Base-by-base conservation (phyloP, 2,888 invertebrate species). In the Sisyra terminalis region DNA sequence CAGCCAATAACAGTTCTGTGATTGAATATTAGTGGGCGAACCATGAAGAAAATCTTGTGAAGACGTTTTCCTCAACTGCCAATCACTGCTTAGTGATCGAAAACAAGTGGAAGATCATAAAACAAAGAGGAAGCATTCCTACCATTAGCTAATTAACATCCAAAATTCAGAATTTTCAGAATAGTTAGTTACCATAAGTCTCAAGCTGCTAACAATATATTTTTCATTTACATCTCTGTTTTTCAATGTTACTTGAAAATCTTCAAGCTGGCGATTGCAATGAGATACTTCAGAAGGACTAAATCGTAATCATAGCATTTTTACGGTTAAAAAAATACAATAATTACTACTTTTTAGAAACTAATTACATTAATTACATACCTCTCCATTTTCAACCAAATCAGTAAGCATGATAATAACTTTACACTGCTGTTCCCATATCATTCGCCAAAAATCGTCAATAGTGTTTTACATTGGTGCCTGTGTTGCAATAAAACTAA, bases 401-500 rank as follows among this genome's bases (percentile, higher is more conserved):
- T 87, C 86, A 0, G 90, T 92, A 29, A 92, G 69, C 87, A 92
- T 92, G 46, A 93, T 73, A 48, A 94, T 73, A 32, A 89, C 81
- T 52, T 86, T 75, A 10, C 78, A 75, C 60, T 92, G 87, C 59
- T 93, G 90, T 55, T 93, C 90, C 93, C 93, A 93, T 40, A 92
- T 74, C 93, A 94, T 92, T 35, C 87, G 72, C 93, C 93, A 94
- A 61, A 93, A 92, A 63, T 94, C 93, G 24, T 70, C 68, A 1
- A 88, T 78, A 0, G 92, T 93, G 49, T 77, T 75, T 44, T 81
- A 75, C 49, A 92, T 65, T 0, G 93, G 93, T 8, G 87, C 92
- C 63, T 94, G 93, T 52, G 87, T 85, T 13, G 89, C 88, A 29
- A 94, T 89, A 64, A 93, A 94, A 59, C 83, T 85, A 53, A 82